Conservation (phyloP, 35 echinoderm and acorn worm genomes). For the Ophioderma brevispina region DNA sequence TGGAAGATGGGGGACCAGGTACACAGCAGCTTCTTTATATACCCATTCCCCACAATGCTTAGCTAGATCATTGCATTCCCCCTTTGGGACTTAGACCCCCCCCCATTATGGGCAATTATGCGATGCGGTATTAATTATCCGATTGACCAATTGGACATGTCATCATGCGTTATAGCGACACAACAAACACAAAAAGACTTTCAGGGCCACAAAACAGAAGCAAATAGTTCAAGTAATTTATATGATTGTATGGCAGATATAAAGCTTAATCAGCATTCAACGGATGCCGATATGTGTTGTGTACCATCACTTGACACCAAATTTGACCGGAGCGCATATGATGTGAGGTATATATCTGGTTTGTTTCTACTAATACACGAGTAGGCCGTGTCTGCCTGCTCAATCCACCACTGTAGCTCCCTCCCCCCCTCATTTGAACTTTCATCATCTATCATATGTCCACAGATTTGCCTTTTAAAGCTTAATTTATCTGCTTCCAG, state of each 20-base stretch:
- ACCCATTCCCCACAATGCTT: conserved; percentile 71
- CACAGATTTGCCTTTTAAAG: conserved; percentile 40
- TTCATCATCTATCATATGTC: conserved; percentile 59
- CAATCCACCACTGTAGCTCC: conserved; percentile 65
- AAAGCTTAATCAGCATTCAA: neutral
- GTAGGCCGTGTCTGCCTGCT: conserved; percentile 10
- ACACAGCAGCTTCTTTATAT: conserved; percentile 61
- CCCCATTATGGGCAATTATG: conserved; percentile 71
- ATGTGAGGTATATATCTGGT: conserved; percentile 40
- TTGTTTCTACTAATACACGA: neutral
- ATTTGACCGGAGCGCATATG: conserved; percentile 48
- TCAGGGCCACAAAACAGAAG: conserved; percentile 40
- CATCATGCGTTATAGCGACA: no score
- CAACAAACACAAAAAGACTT: no score
- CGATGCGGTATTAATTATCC: conserved; percentile 68
- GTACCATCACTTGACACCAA: conserved; percentile 65
- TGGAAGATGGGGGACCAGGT: conserved; percentile 58
- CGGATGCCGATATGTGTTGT: neutral
- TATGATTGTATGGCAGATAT: neutral
- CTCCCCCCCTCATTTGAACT: neutral
- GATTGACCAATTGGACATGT: conserved; percentile 47
- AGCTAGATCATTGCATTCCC: conserved; percentile 66
- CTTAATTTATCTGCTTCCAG: conserved; percentile 60
- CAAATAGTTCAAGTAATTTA: conserved; percentile 60
- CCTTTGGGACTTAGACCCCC: conserved; percentile 55